phyloP scores from a whole-genome alignment of 2,797 vertebrate species.

The Tapera naevia region DNA sequence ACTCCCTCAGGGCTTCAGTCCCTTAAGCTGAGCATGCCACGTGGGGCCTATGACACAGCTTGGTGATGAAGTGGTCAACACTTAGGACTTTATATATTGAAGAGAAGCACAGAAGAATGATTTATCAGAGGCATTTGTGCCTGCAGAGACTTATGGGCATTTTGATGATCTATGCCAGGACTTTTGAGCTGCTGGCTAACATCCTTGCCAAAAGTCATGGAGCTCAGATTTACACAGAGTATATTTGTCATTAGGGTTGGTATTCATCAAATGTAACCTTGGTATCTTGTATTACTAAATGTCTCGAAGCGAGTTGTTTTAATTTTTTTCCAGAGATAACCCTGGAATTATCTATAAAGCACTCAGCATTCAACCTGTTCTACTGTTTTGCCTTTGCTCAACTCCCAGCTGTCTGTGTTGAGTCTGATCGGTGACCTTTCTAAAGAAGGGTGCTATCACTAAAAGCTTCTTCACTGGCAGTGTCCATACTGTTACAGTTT shows the following conservation, averaged over 20 bases:
- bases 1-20: neutral
- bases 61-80: neutral
- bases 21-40: neutral
- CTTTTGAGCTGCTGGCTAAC: slow-evolving; percentile 51
- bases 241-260: slow-evolving; percentile 65
- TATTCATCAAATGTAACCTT: slow-evolving; percentile 71
- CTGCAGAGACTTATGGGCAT: slow-evolving; percentile 52
- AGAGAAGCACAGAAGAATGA: neutral
- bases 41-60: neutral
- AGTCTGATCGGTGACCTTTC: slow-evolving; percentile 30
- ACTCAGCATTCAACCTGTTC: neutral
- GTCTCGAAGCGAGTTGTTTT: neutral
- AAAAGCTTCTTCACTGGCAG: neutral
- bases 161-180: slow-evolving; percentile 25
- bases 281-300: slow-evolving; percentile 65
- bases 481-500: neutral
- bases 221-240: slow-evolving; percentile 63
- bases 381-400: slow-evolving; percentile 11
- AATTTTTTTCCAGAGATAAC: slow-evolving; percentile 65
- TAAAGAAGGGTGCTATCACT: slow-evolving; percentile 7
- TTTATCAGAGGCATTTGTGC: slow-evolving; percentile 56
- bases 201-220: slow-evolving; percentile 54
- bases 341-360: slow-evolving; percentile 50
- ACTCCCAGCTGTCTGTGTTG: neutral
- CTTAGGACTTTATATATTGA: neutral